phyloP scores from a whole-genome alignment of 2,888 invertebrate genomes.

The Camptogramma bilineatum region DNA sequence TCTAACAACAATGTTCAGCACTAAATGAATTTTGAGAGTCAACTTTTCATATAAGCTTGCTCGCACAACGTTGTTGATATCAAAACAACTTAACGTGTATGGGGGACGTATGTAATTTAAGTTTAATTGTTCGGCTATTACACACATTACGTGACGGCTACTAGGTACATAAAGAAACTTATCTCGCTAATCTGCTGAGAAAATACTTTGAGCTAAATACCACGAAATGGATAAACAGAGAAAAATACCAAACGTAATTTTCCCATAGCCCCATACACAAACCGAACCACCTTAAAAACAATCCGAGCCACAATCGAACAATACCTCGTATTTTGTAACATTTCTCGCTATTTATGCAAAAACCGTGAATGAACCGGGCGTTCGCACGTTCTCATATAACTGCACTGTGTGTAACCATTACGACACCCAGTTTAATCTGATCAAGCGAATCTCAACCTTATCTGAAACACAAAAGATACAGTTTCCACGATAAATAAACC shows the following conservation, averaged over 20 bases:
- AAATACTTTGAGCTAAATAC: slow-evolving; percentile 23
- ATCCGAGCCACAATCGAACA: slow-evolving; percentile 37
- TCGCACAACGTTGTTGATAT: no score
- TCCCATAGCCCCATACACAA: slow-evolving; percentile 34
- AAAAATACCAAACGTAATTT: slow-evolving; percentile 28
- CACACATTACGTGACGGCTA: background rate
- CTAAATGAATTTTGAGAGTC: no score
- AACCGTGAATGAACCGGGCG: slow-evolving; percentile 45
- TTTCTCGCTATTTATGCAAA: slow-evolving; percentile 46
- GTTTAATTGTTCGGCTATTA: no score
- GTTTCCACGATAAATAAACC: slow-evolving; percentile 1
- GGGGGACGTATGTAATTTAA: no score
- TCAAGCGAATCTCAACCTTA: slow-evolving; percentile 28
- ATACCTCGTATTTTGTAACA: slow-evolving; percentile 46
- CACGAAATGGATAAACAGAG: slow-evolving; percentile 17
- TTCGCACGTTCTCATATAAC: slow-evolving; percentile 48
- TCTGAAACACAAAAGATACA: slow-evolving; percentile 12
- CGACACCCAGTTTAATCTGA: slow-evolving; percentile 35
- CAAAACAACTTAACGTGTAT: no score
- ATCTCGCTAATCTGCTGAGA: background rate
- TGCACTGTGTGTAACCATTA: slow-evolving; percentile 48
- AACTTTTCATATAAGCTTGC: no score
- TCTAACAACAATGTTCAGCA: no score
- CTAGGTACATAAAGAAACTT: background rate
- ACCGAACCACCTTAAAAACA: slow-evolving; percentile 32